These are phyloP conservation scores for Eudemis profundana DNA, from an alignment of 2,888 invertebrate species.

Conservation along the genomic window DNA sequence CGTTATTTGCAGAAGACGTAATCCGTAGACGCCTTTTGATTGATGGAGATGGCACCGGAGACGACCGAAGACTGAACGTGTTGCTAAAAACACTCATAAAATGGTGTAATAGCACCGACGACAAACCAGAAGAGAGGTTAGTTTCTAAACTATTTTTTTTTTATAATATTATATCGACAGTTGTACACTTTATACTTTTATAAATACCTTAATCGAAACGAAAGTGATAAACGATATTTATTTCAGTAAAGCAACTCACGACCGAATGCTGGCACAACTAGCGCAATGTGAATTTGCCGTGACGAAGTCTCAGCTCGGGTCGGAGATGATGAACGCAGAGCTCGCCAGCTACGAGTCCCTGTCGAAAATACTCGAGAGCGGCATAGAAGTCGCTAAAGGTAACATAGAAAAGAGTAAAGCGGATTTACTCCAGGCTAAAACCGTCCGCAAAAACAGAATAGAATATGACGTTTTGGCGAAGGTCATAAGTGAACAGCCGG, in stretches of 20 bases:
- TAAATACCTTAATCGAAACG: too few species aligned
- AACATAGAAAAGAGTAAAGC: slow-evolving; percentile 93
- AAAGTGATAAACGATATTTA: too few species aligned
- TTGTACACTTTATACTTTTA: too few species aligned
- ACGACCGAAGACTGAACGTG: slow-evolving; percentile 95
- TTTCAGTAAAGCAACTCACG: slow-evolving; percentile 88
- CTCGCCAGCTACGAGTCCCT: slow-evolving; percentile 92
- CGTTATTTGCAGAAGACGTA: slow-evolving; percentile 91
- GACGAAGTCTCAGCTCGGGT: slow-evolving; percentile 91
- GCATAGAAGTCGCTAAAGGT: slow-evolving; percentile 91
- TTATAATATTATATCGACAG: too few species aligned
- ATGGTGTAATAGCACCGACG: slow-evolving; percentile 89
- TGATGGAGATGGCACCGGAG: slow-evolving; percentile 98
- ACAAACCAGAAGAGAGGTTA: slow-evolving; percentile 88
- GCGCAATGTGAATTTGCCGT: slow-evolving; percentile 96
- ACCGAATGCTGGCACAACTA: slow-evolving; percentile 92
- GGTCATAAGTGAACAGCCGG: slow-evolving; percentile 95
- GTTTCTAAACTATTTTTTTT: slow-evolving; percentile 40
- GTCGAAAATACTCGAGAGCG: slow-evolving; percentile 90
- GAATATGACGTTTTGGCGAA: slow-evolving; percentile 97
- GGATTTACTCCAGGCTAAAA: slow-evolving; percentile 92
- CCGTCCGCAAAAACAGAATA: slow-evolving; percentile 94
- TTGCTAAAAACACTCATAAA: slow-evolving; percentile 93
- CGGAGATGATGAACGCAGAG: slow-evolving; percentile 93
- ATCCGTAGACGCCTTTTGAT: slow-evolving; percentile 95